Conservation (phyloP, 1,140 invertebrate species). For the Ceratitis capitata region DNA sequence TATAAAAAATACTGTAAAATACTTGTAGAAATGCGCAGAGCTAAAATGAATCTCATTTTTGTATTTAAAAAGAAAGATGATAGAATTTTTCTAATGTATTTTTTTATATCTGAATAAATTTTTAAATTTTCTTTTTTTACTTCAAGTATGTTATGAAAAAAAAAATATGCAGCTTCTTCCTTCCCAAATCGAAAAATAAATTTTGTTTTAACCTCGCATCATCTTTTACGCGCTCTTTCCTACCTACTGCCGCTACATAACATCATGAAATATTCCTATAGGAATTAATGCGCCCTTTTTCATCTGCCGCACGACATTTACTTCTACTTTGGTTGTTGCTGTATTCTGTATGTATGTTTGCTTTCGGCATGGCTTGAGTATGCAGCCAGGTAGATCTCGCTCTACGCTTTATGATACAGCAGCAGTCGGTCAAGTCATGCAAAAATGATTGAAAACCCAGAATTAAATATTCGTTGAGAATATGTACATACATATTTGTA, state of each 20-base stretch:
- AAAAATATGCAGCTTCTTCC: not conserved
- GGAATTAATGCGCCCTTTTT: constrained; percentile 25
- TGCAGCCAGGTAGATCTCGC: constrained; percentile 30
- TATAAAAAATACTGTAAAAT: too few species aligned
- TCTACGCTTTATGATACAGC: not conserved
- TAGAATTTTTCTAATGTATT: not conserved
- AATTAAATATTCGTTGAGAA: not conserved
- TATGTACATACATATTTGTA: not conserved
- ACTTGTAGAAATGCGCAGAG: not conserved
- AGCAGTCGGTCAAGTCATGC: not conserved
- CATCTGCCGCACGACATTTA: not conserved
- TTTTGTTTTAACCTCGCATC: not conserved
- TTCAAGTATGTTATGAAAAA: too few species aligned
- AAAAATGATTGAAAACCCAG: not conserved
- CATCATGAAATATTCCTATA: not conserved
- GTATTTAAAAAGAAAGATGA: too few species aligned
- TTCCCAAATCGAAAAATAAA: not conserved
- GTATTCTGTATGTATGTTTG: not conserved
- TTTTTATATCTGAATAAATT: not conserved
- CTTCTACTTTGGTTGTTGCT: not conserved
- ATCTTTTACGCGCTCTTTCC: not conserved
- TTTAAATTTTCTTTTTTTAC: too few species aligned
- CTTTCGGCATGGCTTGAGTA: not conserved
- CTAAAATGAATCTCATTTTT: too few species aligned
- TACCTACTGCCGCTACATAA: not conserved